Evolutionary conservation across 2,888 invertebrate species (phyloP), one percentile per base, ranked within the genome.

Genomic region (Amblyteles armatorius): DNA sequence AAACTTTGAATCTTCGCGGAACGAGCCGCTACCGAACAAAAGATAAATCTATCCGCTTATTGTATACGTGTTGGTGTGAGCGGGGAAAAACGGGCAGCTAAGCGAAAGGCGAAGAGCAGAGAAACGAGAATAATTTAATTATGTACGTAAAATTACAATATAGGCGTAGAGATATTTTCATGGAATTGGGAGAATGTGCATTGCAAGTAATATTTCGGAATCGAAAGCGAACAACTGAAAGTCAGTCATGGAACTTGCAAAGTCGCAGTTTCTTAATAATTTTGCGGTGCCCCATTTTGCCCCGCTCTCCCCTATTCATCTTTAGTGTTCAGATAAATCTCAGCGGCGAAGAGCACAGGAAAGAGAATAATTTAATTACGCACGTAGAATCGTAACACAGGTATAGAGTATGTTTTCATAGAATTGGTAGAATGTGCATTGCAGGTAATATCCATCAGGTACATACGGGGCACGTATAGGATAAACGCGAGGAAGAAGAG

Each of bases 301-400:
- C 29, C 29, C 29, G 29, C 29, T 29, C 5, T 29, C 5, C 29
- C 55, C 40, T 55, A 50, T 36, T 26, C 9, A 40, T 55, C 40
- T 29, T 29, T 9, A 26, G 48, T 13, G 72, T 48, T 48, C 11
- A 57, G 36, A 63, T 33, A 63, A 82, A 72, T 77, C 82, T 57
- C 65, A 65, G 71, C 13, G 26, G 50, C 36, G 60, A n/a, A 63
- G 48, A 22, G 57, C 22, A 67, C 22, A 72, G 55, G 11, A 52
- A 72, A 48, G 48, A 44, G 52, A 13, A 40, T 48, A 71, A 82
- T 77, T 72, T 55, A 71, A 77, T 82, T 77, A 82, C 77, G 77
- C 36, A 60, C 16, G 26, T 33, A 5, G 40, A 48, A 71, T 63
- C 48, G 13, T 63, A 60, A 36, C 11, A 40, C 5, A 40, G 40